Evolutionary conservation across 2,113 vertebrate genomes (phyloP), one percentile per base, ranked within the genome.

Genomic region (Dissostichus mawsoni): DNA sequence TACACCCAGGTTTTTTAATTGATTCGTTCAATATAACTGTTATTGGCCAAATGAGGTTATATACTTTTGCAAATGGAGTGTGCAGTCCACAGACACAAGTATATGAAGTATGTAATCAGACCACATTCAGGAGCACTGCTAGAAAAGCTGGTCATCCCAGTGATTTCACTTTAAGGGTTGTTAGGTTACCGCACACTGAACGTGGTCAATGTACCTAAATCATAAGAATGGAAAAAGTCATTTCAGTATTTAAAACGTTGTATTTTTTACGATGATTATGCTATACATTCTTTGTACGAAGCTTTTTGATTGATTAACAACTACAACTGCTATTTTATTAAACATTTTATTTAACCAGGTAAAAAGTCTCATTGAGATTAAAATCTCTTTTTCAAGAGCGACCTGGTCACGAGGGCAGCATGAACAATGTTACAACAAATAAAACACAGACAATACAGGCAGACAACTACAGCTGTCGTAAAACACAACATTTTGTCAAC

Each of bases 41-140:
- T 6, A 63, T 41, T 16, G 4, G 48, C 44, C 7, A 41, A 66
- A 71, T 51, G 11, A 52, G 14, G 64, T 52, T 76, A 69, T 41
- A n/a, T 57, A 59, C 45, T 59, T 44, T 64, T 76, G 33, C 16
- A 25, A 51, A 81, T 33, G 18, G 10, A 16, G 9, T 8, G 51
- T 66, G 67, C 14, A 44, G 17, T 18, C 57, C 44, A 14, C 7
- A n/a, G 8, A 29, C 50, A 50, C 1, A 16, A 45, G 11, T 63
- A 50, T 58, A 50, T 11, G n/a, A 36, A 69, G 29, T 9, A 74
- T 78, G 64, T 10, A 56, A 23, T 69, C 58, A 73, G 53, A 69
- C 57, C 65, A 80, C 29, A 76, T 69, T 50, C 63, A 25, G 48
- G 57, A 18, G 16, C 5, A 11, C 10, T 36, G 2, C 17, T 20